These are phyloP conservation scores for Tenthredo notha DNA, from an alignment of 2,888 invertebrate species.

Conservation along the genomic window DNA sequence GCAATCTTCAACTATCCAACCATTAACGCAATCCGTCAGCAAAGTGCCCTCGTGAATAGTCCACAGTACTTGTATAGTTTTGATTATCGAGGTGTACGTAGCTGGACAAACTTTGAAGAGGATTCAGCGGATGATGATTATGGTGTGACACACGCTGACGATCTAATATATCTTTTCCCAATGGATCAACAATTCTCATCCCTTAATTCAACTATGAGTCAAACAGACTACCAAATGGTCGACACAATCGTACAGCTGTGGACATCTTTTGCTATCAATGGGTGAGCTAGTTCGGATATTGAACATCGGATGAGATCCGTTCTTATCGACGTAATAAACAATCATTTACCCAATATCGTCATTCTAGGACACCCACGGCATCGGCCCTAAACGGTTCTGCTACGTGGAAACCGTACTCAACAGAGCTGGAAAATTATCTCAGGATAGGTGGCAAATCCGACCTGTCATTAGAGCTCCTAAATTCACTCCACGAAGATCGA, in stretches of 20 bases:
- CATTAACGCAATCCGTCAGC: background rate
- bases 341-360: too few species aligned
- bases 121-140: too few species aligned
- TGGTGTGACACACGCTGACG: background rate
- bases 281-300: background rate
- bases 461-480: background rate
- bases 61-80: background rate
- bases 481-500: background rate
- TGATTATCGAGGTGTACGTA: background rate
- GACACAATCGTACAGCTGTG: background rate
- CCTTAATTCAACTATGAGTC: background rate
- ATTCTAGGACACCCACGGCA: conserved; percentile 7
- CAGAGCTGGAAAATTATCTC: background rate
- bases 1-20: too few species aligned
- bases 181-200: background rate
- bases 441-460: background rate
- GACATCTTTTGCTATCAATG: background rate
- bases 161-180: background rate
- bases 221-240: background rate
- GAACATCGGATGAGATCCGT: background rate
- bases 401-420: background rate
- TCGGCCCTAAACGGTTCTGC: background rate
- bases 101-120: too few species aligned
- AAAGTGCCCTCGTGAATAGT: background rate
- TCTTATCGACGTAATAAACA: too few species aligned